phyloP scores from a whole-genome alignment of 2,797 vertebrate genomes.

The Echiichthys vipera region DNA sequence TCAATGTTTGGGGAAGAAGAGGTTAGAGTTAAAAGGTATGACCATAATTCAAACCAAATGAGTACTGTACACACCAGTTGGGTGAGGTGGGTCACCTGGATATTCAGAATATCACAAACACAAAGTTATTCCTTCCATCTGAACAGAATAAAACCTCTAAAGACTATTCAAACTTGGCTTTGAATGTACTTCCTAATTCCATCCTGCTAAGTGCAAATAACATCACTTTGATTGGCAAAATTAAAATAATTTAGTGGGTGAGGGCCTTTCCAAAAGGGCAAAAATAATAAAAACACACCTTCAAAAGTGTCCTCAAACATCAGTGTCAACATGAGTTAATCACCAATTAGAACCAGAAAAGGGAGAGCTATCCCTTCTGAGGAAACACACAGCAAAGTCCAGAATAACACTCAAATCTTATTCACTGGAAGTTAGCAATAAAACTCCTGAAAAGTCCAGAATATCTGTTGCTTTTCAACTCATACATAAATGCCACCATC shows the following conservation, averaged over 20 bases:
- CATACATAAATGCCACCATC: conserved; percentile 2
- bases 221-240: background rate
- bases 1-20: no score
- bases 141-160: background rate
- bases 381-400: background rate
- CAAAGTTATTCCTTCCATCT: no score
- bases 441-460: background rate
- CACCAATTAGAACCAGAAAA: background rate
- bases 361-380: background rate
- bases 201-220: background rate
- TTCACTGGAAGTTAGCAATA: background rate
- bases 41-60: no score
- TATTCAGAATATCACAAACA: no score
- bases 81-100: no score
- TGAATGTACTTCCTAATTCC: background rate
- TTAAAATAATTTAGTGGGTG: no score
- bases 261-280: background rate
- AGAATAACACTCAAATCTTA: background rate
- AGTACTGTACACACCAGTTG: background rate
- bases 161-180: background rate
- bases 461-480: background rate
- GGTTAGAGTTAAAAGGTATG: no score
- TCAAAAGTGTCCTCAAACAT: background rate
- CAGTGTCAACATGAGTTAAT: background rate
- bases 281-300: background rate